Percentiles rank a stretch among this genome's conserved stretches.
Conservation (phyloP, 2,888 invertebrate species). For the Tigriopus californicus region DNA sequence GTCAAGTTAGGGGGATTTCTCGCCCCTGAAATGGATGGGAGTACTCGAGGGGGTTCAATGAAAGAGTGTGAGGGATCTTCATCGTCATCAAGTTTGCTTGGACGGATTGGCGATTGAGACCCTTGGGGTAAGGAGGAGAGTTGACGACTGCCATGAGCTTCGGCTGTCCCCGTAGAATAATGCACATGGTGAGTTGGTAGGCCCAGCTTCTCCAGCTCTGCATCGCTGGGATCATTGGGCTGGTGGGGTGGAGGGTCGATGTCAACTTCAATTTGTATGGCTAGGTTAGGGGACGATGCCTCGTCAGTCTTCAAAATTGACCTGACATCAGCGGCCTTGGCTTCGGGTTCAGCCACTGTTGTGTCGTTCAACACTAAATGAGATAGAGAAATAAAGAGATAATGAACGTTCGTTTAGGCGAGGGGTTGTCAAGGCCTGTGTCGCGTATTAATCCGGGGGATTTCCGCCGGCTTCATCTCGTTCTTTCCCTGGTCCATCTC, state of each 20-base stretch:
- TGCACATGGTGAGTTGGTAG: conserved; percentile 13
- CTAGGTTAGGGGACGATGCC: background rate
- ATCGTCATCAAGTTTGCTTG: background rate
- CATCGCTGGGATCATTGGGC: conserved; percentile 1
- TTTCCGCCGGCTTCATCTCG: no score
- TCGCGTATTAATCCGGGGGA: no score
- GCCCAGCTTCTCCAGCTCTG: conserved; percentile 8
- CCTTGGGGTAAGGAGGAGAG: background rate
- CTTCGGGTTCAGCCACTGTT: no score
- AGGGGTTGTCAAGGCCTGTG: no score
- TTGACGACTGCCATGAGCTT: background rate
- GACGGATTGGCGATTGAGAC: background rate
- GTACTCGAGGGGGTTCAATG: background rate
- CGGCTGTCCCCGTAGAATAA: background rate
- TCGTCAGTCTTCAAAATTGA: no score
- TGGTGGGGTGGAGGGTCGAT: conserved; percentile 10
- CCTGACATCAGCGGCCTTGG: no score
- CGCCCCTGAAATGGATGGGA: background rate
- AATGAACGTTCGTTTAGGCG: no score
- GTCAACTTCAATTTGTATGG: conserved; percentile 13
- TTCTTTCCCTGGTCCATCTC: no score
- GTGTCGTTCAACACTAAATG: no score
- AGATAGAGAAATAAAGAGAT: no score
- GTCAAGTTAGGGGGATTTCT: background rate
- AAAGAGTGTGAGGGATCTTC: background rate